phyloP scores from a whole-genome alignment of 2,888 invertebrate genomes.

The Lymantria dispar region DNA sequence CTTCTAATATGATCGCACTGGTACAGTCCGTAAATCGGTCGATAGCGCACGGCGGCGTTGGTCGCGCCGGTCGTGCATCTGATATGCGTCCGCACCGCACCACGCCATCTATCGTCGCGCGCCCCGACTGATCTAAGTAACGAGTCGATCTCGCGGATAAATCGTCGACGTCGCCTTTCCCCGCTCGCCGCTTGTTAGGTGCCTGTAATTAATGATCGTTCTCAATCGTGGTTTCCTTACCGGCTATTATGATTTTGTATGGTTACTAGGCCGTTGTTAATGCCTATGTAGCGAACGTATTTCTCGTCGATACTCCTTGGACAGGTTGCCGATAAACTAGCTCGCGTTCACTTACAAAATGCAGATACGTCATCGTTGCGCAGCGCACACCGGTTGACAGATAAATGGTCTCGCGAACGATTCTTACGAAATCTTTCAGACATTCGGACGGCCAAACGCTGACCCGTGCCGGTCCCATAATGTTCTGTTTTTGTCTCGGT shows the following conservation, averaged over 20 bases:
- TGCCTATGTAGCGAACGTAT: constrained; percentile 29
- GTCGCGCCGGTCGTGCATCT: constrained; percentile 62
- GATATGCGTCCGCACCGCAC: constrained; percentile 54
- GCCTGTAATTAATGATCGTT: constrained; percentile 69
- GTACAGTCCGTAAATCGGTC: constrained; percentile 39
- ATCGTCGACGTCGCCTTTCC: constrained; percentile 63
- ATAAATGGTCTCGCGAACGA: constrained; percentile 50
- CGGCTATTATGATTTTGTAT: constrained; percentile 60
- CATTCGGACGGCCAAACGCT: constrained; percentile 43
- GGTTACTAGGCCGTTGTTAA: constrained; percentile 35
- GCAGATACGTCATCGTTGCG: constrained; percentile 40
- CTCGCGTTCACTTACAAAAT: constrained; percentile 34
- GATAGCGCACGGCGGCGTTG: constrained; percentile 38
- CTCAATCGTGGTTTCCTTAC: constrained; percentile 52
- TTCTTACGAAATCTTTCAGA: constrained; percentile 53
- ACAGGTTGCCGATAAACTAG: constrained; percentile 37
- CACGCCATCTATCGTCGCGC: constrained; percentile 71
- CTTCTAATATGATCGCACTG: constrained; percentile 39
- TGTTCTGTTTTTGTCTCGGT: constrained; percentile 76
- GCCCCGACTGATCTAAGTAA: constrained; percentile 69
- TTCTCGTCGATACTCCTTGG: constrained; percentile 36
- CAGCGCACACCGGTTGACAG: constrained; percentile 44
- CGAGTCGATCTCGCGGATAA: constrained; percentile 70
- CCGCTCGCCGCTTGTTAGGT: constrained; percentile 65
- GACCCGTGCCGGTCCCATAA: constrained; percentile 59